Evolutionary conservation across 2,797 vertebrate genomes (phyloP).

Genomic region (Cossypha polioptera): DNA sequence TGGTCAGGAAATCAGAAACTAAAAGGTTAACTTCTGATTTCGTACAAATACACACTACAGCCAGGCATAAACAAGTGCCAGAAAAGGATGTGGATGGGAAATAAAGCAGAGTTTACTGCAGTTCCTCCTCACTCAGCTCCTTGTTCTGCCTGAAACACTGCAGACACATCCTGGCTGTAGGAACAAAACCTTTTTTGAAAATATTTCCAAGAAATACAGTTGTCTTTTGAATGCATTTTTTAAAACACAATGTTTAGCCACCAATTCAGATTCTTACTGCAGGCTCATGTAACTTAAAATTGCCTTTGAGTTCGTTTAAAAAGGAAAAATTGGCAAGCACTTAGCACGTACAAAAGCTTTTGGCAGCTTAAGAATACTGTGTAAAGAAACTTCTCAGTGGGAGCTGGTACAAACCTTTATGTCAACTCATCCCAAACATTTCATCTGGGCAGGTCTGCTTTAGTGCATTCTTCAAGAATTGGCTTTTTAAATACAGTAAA

Average conservation of each 20-base stretch:
- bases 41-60: background rate
- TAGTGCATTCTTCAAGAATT: background rate
- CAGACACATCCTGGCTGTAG: background rate
- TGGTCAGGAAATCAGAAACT: background rate
- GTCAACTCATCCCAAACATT: slow-evolving; percentile 1
- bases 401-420: slow-evolving; percentile 14
- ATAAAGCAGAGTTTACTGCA: slow-evolving; percentile 21
- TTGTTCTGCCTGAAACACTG: slow-evolving; percentile 19
- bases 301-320: background rate
- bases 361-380: slow-evolving; percentile 31
- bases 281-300: slow-evolving; percentile 36
- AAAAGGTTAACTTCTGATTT: slow-evolving; percentile 39
- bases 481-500: background rate
- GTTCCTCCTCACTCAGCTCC: slow-evolving; percentile 24
- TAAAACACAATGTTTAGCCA: slow-evolving; percentile 10
- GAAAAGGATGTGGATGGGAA: slow-evolving; percentile 49
- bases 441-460: background rate
- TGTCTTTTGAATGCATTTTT: slow-evolving; percentile 1
- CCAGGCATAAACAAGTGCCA: slow-evolving; percentile 26
- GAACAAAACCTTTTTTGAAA: slow-evolving; percentile 32
- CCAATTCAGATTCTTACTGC: slow-evolving; percentile 13
- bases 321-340: slow-evolving; percentile 4
- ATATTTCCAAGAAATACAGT: slow-evolving; percentile 45
- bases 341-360: background rate
- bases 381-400: slow-evolving; percentile 33